These are phyloP conservation scores for Nesoenas mayeri DNA, from an alignment of 2,113 vertebrate species.

Conservation along the genomic window DNA sequence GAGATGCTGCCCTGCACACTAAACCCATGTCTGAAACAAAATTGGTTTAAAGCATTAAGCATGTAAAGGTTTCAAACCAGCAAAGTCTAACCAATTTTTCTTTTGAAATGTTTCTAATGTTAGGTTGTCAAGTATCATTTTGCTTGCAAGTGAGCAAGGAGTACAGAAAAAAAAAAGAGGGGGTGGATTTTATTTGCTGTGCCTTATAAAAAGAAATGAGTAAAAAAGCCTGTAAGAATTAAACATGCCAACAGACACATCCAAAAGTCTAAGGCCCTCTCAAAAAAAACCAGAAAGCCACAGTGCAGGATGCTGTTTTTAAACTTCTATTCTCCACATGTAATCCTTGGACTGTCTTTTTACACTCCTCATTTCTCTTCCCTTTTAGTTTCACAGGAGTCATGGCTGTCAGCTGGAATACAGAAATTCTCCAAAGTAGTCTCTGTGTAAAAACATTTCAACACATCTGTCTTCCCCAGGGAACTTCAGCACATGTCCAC, in stretches of 20 bases:
- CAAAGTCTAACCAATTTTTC: neutral
- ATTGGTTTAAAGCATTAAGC: neutral
- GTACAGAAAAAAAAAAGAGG: neutral
- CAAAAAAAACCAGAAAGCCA: neutral
- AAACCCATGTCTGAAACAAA: neutral
- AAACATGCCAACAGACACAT: neutral
- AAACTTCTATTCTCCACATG: neutral
- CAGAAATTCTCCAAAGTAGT: neutral
- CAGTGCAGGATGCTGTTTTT: neutral
- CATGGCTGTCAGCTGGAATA: constrained; percentile 7
- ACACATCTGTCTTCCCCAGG: neutral
- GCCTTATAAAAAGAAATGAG: neutral
- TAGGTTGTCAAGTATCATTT: neutral
- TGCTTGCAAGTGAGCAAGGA: neutral
- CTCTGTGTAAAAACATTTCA: constrained; percentile 18
- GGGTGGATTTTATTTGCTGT: neutral
- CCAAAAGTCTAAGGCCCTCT: neutral
- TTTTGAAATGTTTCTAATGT: neutral
- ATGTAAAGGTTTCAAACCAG: neutral
- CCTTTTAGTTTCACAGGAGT: neutral
- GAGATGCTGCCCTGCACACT: neutral
- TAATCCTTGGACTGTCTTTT: neutral
- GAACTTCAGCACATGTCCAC: neutral
- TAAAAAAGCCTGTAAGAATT: neutral
- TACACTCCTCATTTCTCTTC: neutral